Evolutionary conservation across 1,140 invertebrate genomes (phyloP).

Genomic region (Andricus grossulariae): DNA sequence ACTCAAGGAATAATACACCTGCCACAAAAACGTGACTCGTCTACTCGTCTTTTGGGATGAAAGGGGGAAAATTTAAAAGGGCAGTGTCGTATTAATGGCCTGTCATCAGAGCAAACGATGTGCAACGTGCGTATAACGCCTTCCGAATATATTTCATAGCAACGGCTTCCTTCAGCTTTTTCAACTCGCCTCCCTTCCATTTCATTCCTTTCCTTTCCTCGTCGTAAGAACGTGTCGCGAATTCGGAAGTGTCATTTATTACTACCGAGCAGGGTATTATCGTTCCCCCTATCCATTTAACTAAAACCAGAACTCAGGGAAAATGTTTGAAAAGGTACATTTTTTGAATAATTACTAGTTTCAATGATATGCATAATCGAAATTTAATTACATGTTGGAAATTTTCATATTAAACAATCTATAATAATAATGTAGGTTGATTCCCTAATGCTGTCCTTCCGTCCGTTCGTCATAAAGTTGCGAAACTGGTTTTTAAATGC

Average conservation of each 20-base stretch:
- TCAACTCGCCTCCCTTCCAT: not conserved
- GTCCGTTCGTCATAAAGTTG: too few species aligned
- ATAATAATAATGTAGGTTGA: too few species aligned
- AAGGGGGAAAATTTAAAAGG: conserved; percentile 41
- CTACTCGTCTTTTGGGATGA: conserved; percentile 52
- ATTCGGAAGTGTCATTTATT: conserved; percentile 20
- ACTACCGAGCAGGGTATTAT: not conserved
- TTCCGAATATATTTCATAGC: conserved; percentile 15
- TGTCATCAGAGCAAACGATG: conserved; percentile 24
- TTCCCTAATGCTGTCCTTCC: too few species aligned
- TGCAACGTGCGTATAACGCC: conserved; percentile 7
- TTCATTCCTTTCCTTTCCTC: conserved; percentile 10
- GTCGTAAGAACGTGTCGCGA: conserved; percentile 13
- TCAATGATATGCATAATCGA: too few species aligned
- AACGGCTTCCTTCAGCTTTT: not conserved
- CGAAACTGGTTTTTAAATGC: too few species aligned
- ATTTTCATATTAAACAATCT: too few species aligned
- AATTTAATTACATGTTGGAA: too few species aligned
- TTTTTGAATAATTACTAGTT: too few species aligned
- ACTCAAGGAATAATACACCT: conserved; percentile 56
- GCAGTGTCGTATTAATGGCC: conserved; percentile 34
- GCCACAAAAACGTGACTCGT: conserved; percentile 59
- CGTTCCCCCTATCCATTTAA: not conserved
- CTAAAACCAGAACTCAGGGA: not conserved
- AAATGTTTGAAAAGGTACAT: too few species aligned